phyloP scores from a whole-genome alignment of 2,797 vertebrate genomes.

The Mormyrops attenuatus region DNA sequence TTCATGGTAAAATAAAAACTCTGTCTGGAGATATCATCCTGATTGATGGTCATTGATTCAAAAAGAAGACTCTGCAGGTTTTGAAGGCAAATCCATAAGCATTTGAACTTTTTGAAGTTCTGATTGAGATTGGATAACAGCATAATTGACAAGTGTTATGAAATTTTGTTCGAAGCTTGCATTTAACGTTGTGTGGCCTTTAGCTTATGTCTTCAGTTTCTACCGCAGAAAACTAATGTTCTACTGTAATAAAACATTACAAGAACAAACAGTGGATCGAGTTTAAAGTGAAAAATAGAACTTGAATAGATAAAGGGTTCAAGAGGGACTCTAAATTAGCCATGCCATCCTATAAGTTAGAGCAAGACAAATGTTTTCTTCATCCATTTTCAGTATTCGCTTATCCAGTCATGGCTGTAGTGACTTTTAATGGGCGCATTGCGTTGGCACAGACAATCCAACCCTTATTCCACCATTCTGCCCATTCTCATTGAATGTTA shows the following conservation, averaged over 20 bases:
- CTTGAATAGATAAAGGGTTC: neutral
- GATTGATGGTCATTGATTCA: conserved; percentile 28
- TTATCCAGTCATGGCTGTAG: neutral
- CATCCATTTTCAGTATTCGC: neutral
- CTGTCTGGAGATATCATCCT: conserved; percentile 27
- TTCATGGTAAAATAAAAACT: neutral
- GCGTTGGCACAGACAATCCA: neutral
- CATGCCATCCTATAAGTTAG: neutral
- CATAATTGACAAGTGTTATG: neutral
- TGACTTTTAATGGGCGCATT: neutral
- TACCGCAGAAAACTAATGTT: neutral
- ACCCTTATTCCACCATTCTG: neutral
- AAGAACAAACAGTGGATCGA: neutral
- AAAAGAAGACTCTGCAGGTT: conserved; percentile 20
- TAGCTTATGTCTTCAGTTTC: neutral
- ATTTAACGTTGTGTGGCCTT: neutral
- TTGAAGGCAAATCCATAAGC: conserved; percentile 30
- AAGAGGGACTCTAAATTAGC: neutral
- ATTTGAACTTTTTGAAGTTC: neutral
- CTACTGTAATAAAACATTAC: neutral
- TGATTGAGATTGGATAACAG: neutral
- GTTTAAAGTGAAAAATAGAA: neutral
- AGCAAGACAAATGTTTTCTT: neutral
- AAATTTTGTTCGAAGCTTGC: neutral
- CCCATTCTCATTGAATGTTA: neutral